Conservation (phyloP, 2,797 vertebrate genomes). For the Notolepis coatsorum region DNA sequence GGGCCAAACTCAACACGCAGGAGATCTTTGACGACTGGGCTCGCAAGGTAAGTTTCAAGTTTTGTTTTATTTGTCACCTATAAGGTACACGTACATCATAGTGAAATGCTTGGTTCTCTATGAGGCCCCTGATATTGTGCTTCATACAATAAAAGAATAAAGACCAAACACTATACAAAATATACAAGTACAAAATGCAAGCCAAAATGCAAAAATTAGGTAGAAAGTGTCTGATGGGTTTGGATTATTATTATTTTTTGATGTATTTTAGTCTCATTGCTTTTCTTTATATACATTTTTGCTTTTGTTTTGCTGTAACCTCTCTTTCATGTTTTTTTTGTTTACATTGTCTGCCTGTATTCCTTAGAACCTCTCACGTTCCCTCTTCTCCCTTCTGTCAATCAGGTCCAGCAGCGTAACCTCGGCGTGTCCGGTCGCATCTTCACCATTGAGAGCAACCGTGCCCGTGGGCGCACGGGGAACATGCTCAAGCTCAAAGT, state of each 20-base stretch:
- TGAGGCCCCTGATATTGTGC: no score
- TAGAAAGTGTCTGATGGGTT: no score
- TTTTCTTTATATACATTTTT: background rate
- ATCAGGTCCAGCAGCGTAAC: conserved; percentile 92
- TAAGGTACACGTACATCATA: no score
- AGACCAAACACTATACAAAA: no score
- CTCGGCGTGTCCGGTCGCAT: conserved; percentile 97
- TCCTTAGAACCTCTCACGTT: background rate
- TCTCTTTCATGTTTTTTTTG: background rate
- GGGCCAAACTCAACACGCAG: conserved; percentile 98
- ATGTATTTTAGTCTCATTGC: background rate
- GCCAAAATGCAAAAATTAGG: no score
- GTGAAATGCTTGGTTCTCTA: no score
- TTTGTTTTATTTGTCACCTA: no score
- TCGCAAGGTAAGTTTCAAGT: conserved; percentile 95
- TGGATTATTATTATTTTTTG: background rate
- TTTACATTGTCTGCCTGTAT: no score
- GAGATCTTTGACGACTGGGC: conserved; percentile 99
- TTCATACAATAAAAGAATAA: no score
- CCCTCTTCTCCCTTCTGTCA: conserved; percentile 4
- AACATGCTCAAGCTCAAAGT: conserved; percentile 97
- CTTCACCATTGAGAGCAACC: conserved; percentile 96
- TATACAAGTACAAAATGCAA: no score
- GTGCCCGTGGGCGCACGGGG: conserved; percentile 91
- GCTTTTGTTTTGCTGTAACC: background rate